Base-by-base conservation (phyloP, 2,797 vertebrate genomes). In the Lagocephalus sceleratus region DNA sequence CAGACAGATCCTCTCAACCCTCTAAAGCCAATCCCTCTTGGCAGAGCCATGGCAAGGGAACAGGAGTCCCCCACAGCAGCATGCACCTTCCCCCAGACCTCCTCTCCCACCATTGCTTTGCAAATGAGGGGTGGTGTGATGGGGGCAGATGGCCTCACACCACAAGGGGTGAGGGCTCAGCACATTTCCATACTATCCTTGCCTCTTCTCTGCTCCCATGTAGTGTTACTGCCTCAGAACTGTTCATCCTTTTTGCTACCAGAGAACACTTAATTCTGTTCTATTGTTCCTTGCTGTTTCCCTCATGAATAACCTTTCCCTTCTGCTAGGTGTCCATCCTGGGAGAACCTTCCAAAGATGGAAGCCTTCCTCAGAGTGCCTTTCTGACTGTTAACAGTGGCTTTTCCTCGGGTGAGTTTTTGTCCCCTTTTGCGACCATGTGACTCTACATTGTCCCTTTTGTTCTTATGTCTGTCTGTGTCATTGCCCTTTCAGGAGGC, bases 261-360 rank as follows among this genome's bases (percentile, higher is more conserved):
- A 5, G 0, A 46, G 8, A 50, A 8, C 25, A 17, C 35, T 45
- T 38, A 10, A 20, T 10, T 15, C 22, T 14, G 3, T 25, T 44
- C 2, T 39, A 1, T 5, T 9, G 17, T 35, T 35, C n/a, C 32
- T 42, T 16, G 29, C 6, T 43, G 4, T 7, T 9, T 3, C 3
- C 20, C 2, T 19, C 6, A 19, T 23, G 35, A 51, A 8, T 20
- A 54, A 53, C 14, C 12, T 41, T 47, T 14, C 17, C 39, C 12
- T 20, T 19, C 19, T 19, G 12, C 57, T 49, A 95, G 94, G 79
- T 87, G 1, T 95, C 94, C 0, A 84, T 96, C 51, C 83, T 96
- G 2, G 92, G 94, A 56, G 93, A 94, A 39, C 93, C 92, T 41
- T 92, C 91, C 14, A 94, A 94, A 84, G 94, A 95, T 46, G 82